Evolutionary conservation across 2,888 invertebrate species (phyloP), one percentile per base, ranked within the genome.

Genomic region (Copidosoma aretas): DNA sequence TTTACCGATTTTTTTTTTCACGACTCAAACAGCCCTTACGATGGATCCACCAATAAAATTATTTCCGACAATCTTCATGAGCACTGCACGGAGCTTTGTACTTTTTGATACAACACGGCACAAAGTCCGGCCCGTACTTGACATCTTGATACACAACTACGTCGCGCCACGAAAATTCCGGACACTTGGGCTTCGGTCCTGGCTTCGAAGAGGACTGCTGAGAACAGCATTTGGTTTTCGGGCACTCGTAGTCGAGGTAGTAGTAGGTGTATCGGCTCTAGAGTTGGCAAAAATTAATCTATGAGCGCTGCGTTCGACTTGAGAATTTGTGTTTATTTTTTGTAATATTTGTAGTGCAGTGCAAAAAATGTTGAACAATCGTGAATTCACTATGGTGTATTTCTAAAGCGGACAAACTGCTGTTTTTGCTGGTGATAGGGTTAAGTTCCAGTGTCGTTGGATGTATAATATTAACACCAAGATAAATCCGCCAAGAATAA

Each of bases 71-170:
- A 24, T 62, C 43, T 17, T 67, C 65, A 61, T 82, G 82, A 21
- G 67, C 64, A 5, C 70, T 46, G 64, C 82, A 82, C 12, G 78
- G 78, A 19, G 71, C 68, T n/a, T 75, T 73, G 32, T 78, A 76
- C 67, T 75, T 77, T 19, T 73, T 77, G 14, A 81, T 73, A 65
- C 81, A 81, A 52, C 79, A 79, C 5, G 79, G 79, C 15, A 74
- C 76, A 75, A 78, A 80, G 17, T 56, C 67, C 0, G 78, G 78
- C 63, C 71, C 71, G 39, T 69, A 71, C n/a, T 64, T 67, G 5
- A 71, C 61, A 1, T 64, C 22, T 24, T 71, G 71, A 17, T 10
- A 39, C 24, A 80, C 75, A 75, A 76, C 75, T 39, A 78, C 60
- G 39, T 59, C 25, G 1, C 69, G 71, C 0, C 76, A 74, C 2